These are phyloP conservation scores for Regulus satrapa DNA, from an alignment of 2,113 vertebrate genomes.

Conservation along the genomic window DNA sequence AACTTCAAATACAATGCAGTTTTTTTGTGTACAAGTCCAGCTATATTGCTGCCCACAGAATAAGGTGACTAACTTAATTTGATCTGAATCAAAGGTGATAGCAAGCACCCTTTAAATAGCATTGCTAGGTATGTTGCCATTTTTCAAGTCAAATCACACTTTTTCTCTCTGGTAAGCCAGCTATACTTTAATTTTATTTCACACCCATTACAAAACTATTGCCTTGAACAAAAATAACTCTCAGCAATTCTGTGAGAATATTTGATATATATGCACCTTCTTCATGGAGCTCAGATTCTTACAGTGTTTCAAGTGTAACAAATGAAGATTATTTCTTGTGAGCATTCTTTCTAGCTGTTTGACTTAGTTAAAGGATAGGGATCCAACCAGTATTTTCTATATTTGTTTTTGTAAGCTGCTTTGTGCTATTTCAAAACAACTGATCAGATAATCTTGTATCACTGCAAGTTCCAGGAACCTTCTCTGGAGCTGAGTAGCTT, in stretches of 20 bases:
- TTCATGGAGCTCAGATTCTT: neutral
- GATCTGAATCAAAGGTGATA: neutral
- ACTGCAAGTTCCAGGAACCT: neutral
- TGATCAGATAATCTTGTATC: slow-evolving; percentile 20
- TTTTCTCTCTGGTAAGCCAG: neutral
- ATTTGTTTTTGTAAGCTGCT: slow-evolving; percentile 50
- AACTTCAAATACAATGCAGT: neutral
- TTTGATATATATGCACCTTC: neutral
- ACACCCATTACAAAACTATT: neutral
- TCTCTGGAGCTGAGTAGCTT: neutral
- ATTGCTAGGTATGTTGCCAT: neutral
- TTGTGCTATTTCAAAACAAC: slow-evolving; percentile 50
- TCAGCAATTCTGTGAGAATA: neutral
- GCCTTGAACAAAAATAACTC: neutral
- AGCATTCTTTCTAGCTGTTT: neutral
- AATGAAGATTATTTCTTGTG: neutral
- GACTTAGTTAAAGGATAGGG: neutral
- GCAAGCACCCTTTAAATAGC: neutral
- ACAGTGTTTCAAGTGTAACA: neutral
- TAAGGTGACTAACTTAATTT: neutral
- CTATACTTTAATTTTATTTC: neutral
- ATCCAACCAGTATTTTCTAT: slow-evolving; percentile 23
- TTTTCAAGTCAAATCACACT: neutral
- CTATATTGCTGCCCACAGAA: neutral
- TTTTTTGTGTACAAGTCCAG: neutral